Base-by-base conservation (phyloP, 2,113 vertebrate species). In the Acrocephalus arundinaceus region DNA sequence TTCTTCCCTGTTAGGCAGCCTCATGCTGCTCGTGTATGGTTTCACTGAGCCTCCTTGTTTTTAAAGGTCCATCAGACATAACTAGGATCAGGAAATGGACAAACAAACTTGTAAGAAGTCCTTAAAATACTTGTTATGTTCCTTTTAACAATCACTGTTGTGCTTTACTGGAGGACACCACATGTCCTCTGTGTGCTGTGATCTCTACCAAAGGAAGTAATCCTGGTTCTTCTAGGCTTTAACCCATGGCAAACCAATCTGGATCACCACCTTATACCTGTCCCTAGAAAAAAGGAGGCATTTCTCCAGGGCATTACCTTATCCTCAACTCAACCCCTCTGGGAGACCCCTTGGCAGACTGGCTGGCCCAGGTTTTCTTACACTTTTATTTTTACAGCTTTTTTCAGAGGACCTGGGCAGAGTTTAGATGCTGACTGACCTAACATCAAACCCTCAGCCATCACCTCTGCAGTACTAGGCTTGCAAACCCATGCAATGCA, bases 31-130 rank as follows among this genome's bases (percentile, higher is more conserved):
- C 0, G 0, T 20, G 23, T 55, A 65, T 3, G 24, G 35, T 72
- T 85, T 79, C 51, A 58, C 28, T 22, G 66, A 51, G 55, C 48
- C 17, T 27, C 45, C 14, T 76, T 61, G 20, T 35, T 93, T 85
- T 80, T 84, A 80, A 23, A 79, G 72, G 68, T 86, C 65, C 67
- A 85, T 59, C 63, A 79, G 31, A 82, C 9, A n/a, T 15, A 80
- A 84, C 51, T 24, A 46, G 72, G 48, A 88, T 65, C 72, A 93
- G 61, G 48, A 92, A 90, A 70, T 24, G 51, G 76, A 93, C 25
- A 78, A 85, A 79, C 4, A 24, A 43, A 71, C 48, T 58, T 65
- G 66, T 68, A 52, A 77, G 61, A 89, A 74, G 35, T 54, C 12
- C 51, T 78, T 94, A 90, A 94, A 81, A 79, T 62, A 74, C 63